Conservation (phyloP, 1,140 invertebrate genomes). For the Choristoneura fumiferana region DNA sequence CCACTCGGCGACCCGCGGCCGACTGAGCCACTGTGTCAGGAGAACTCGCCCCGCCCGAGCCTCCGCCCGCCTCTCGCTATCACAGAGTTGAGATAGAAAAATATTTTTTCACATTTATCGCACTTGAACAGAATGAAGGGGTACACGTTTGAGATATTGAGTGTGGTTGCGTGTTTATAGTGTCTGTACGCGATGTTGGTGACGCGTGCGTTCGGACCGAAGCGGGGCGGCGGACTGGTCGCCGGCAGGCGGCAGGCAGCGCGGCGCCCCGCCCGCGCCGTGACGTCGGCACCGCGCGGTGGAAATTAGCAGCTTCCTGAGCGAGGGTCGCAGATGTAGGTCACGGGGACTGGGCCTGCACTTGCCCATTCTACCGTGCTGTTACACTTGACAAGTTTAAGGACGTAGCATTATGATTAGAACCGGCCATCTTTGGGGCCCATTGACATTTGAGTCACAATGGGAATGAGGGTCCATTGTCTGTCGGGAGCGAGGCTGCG, state of each 20-base stretch:
- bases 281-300: constrained; percentile 63
- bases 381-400: constrained; percentile 76
- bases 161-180: constrained; percentile 39
- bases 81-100: constrained; percentile 56
- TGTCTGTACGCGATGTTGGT: constrained; percentile 31
- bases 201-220: constrained; percentile 50
- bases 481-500: constrained; percentile 1
- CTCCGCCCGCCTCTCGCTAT: constrained; percentile 60
- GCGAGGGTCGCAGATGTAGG: constrained; percentile 74
- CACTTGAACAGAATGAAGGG: constrained; percentile 59
- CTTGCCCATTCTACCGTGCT: constrained; percentile 68
- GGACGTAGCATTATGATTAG: constrained; percentile 45
- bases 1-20: constrained; percentile 66
- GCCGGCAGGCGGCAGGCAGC: constrained; percentile 15
- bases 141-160: constrained; percentile 40
- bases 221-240: constrained; percentile 57
- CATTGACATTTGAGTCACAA: not conserved
- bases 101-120: constrained; percentile 50
- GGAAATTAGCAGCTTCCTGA: constrained; percentile 76
- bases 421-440: constrained; percentile 5
- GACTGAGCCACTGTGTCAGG: constrained; percentile 75
- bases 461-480: constrained; percentile 5
- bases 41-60: constrained; percentile 66
- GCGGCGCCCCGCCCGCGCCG: constrained; percentile 46
- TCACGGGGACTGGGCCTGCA: constrained; percentile 75